Percentiles rank a stretch among this genome's conserved stretches.
These are phyloP conservation scores for Drosophila ogumai DNA, from an alignment of 1,140 invertebrate genomes.

Conservation along the genomic window DNA sequence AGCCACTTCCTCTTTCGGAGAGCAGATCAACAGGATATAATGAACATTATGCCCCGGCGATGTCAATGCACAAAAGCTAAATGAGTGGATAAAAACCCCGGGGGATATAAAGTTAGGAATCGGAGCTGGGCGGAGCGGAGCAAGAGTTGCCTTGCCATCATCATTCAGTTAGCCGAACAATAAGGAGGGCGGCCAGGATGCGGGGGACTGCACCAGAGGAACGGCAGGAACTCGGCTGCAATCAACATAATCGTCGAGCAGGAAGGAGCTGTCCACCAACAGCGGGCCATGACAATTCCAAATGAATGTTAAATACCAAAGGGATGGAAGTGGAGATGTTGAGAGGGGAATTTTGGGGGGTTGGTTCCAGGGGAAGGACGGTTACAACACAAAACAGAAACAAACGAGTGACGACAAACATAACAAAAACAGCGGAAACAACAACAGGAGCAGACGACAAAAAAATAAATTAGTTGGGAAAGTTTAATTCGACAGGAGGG, in stretches of 20 bases:
- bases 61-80: conserved; percentile 68
- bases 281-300: conserved; percentile 75
- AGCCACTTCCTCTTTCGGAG: conserved; percentile 59
- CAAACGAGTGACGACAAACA: conserved; percentile 70
- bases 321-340: conserved; percentile 31
- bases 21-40: conserved; percentile 81
- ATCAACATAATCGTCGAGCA: conserved; percentile 80
- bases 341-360: neutral
- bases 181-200: conserved; percentile 54
- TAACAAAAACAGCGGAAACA: conserved; percentile 60
- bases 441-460: conserved; percentile 31
- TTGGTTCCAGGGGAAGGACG: neutral
- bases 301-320: conserved; percentile 79
- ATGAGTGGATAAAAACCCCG: conserved; percentile 72
- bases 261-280: conserved; percentile 62
- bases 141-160: conserved; percentile 9
- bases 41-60: conserved; percentile 71
- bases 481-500: neutral
- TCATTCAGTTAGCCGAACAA: conserved; percentile 79
- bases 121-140: neutral
- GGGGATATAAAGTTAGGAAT: conserved; percentile 19
- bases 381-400: conserved; percentile 51
- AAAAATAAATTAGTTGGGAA: conserved; percentile 32
- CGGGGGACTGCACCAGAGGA: conserved; percentile 15
- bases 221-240: conserved; percentile 73